Evolutionary conservation across 1,140 invertebrate genomes (phyloP).

Genomic region (Brachionus angularis): DNA sequence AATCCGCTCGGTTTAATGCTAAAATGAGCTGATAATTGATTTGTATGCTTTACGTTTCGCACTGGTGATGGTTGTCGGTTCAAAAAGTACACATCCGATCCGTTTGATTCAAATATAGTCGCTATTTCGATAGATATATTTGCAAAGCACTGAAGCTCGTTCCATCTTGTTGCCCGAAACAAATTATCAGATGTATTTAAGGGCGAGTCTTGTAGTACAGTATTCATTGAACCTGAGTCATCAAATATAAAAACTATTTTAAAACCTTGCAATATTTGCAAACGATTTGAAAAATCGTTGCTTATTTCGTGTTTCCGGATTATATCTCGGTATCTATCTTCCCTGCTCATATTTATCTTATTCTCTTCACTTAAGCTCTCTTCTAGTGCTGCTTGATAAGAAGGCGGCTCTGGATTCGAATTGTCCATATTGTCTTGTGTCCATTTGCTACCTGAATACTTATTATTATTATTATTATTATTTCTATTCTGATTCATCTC

Average conservation of each 20-base stretch:
- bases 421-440: too few relatives aligned
- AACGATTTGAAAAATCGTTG: slow-evolving; percentile 6
- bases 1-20: slow-evolving; percentile 3
- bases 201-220: slow-evolving; percentile 25
- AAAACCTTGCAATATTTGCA: slow-evolving; percentile 25
- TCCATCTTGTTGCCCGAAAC: slow-evolving; percentile 31
- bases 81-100: slow-evolving; percentile 27
- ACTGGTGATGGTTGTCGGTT: slow-evolving; percentile 11
- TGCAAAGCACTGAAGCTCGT: slow-evolving; percentile 27
- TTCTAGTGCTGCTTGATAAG: not conserved
- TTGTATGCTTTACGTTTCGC: not conserved
- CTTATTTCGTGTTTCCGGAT: slow-evolving; percentile 35
- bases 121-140: slow-evolving; percentile 37
- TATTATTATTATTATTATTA: too few relatives aligned
- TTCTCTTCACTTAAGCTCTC: too few relatives aligned
- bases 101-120: slow-evolving; percentile 31
- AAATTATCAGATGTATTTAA: slow-evolving; percentile 22
- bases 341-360: too few relatives aligned
- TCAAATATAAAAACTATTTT: slow-evolving; percentile 40
- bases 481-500: too few relatives aligned
- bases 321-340: slow-evolving; percentile 28
- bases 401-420: not conserved
- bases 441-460: too few relatives aligned
- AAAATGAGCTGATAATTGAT: not conserved
- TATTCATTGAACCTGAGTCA: slow-evolving; percentile 40